phyloP scores from a whole-genome alignment of 2,888 invertebrate genomes.

The Idaea straminata region DNA sequence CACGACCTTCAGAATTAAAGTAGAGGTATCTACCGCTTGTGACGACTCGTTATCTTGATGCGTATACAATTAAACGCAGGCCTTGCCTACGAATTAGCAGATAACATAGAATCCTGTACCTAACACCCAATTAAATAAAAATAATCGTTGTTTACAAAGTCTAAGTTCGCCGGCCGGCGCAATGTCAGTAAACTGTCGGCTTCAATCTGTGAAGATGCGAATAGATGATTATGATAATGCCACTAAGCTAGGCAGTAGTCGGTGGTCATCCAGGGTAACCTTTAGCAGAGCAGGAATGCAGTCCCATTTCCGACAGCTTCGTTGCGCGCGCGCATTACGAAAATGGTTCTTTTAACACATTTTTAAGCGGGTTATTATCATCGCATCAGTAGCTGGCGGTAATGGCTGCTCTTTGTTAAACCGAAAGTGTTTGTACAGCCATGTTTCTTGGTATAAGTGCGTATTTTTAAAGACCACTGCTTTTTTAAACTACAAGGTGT shows the following conservation, averaged over 20 bases:
- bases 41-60: not conserved
- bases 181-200: not conserved
- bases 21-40: too few relatives aligned
- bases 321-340: constrained; percentile 23
- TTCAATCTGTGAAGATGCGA: not conserved
- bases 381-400: constrained; percentile 18
- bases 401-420: constrained; percentile 12
- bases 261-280: constrained; percentile 23
- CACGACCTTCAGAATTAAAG: too few relatives aligned
- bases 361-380: constrained; percentile 25
- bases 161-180: not conserved
- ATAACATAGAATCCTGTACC: not conserved
- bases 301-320: constrained; percentile 48
- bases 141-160: not conserved
- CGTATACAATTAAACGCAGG: not conserved
- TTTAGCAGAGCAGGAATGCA: constrained; percentile 48
- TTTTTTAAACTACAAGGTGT: not conserved
- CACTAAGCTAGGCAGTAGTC: constrained; percentile 2
- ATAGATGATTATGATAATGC: not conserved
- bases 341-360: constrained; percentile 31
- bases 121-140: constrained; percentile 1
- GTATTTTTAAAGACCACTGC: not conserved
- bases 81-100: not conserved
- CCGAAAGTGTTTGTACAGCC: not conserved
- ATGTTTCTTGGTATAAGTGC: constrained; percentile 14